Conservation (phyloP, 2,113 vertebrate species). For the Rutilus rutilus region DNA sequence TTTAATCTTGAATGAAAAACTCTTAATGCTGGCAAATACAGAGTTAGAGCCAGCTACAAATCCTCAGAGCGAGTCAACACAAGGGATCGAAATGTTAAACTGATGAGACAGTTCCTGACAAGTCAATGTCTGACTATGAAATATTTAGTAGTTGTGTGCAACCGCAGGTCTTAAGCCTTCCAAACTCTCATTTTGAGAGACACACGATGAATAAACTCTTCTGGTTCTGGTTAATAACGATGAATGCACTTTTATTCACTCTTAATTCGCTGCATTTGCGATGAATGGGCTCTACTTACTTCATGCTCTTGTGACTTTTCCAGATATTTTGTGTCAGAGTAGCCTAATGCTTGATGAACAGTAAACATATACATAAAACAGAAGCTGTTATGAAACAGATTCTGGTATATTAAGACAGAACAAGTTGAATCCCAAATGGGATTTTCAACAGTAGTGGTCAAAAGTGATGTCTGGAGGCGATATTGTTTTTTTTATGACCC, state of each 20-base stretch:
- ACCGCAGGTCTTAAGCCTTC: conserved; percentile 32
- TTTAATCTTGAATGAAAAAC: conserved; percentile 21
- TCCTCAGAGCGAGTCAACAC: conserved; percentile 21
- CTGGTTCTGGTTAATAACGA: not conserved
- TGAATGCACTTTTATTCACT: not conserved
- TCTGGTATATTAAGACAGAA: not conserved
- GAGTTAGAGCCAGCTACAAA: conserved; percentile 4
- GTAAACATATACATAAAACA: not conserved
- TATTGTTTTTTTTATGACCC: too few relatives aligned
- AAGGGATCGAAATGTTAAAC: conserved; percentile 31
- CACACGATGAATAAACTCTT: not conserved
- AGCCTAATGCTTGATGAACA: not conserved
- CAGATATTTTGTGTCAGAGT: not conserved
- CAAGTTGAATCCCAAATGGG: not conserved
- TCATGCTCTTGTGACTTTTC: not conserved
- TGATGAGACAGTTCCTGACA: conserved; percentile 28
- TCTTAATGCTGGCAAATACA: not conserved
- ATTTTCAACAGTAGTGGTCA: not conserved
- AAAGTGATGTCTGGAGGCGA: too few relatives aligned
- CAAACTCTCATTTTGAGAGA: conserved; percentile 19
- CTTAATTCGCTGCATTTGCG: not conserved
- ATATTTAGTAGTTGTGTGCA: conserved; percentile 44
- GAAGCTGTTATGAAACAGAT: not conserved
- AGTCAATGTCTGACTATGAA: conserved; percentile 40
- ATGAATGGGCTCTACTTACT: not conserved